Conservation (phyloP, 2,797 vertebrate species). For the Pelobates cultripes region DNA sequence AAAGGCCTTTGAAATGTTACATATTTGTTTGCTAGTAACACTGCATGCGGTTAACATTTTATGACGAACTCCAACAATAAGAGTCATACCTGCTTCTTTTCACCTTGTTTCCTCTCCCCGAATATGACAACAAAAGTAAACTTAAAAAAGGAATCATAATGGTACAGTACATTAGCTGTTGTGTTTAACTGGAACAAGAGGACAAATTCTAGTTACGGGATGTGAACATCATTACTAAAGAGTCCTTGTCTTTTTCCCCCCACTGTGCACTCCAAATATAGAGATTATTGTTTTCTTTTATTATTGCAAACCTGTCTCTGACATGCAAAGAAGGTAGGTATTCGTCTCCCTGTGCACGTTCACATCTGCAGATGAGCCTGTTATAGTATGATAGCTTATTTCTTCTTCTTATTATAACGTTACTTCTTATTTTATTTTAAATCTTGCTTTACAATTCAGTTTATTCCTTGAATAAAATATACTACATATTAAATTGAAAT, state of each 20-base stretch:
- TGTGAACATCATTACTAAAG: conserved; percentile 90
- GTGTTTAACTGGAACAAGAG: conserved; percentile 71
- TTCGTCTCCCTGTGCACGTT: conserved; percentile 92
- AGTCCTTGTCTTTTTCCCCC: conserved; percentile 94
- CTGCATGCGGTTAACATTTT: conserved; percentile 72
- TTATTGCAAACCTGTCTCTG: conserved; percentile 97
- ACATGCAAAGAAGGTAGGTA: conserved; percentile 98
- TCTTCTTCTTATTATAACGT: conserved; percentile 74
- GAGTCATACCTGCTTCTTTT: conserved; percentile 50
- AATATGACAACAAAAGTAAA: conserved; percentile 27
- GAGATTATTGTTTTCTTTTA: conserved; percentile 96
- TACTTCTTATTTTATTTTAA: conserved; percentile 70
- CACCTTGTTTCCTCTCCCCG: conserved; percentile 40
- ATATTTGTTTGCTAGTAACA: conserved; percentile 64
- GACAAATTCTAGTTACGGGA: conserved; percentile 75
- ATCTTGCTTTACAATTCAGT: conserved; percentile 68
- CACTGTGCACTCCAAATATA: conserved; percentile 89
- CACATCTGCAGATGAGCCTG: conserved; percentile 98
- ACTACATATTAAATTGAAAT: not conserved
- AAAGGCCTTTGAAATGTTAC: conserved; percentile 59
- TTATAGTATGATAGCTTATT: conserved; percentile 98
- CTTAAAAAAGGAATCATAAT: conserved; percentile 21
- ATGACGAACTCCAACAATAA: conserved; percentile 41
- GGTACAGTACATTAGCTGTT: conserved; percentile 69
- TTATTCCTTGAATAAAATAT: conserved; percentile 69